Base-by-base conservation (phyloP, 2,888 invertebrate genomes). In the Melolontha melolontha region DNA sequence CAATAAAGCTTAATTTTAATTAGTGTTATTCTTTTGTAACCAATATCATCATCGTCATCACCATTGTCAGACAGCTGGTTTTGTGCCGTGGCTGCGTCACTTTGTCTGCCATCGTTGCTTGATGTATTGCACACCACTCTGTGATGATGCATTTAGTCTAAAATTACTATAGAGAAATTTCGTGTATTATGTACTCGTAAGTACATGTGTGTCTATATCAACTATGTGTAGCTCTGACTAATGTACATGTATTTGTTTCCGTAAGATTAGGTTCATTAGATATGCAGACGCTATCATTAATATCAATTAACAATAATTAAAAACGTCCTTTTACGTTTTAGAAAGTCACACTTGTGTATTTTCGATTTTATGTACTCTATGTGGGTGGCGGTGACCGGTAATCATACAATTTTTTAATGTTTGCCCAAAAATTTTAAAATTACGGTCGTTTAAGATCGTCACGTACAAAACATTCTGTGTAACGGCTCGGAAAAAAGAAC, bases 1-100 rank as follows among this genome's bases (percentile, higher is more conserved):
- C 66, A 66, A 66, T 66, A 66, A 66, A 66, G 57, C 57, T 66
- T 66, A 66, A 66, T 66, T 66, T 66, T 66, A 66, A 66, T 66
- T 66, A 66, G 57, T 59, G 57, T 59, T 57, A 66, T 47, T 66
- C 57, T 57, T 57, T 55, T 51, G 64, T 64, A 64, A 64, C 64
- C 66, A 49, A 57, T 57, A 57, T 41, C 66, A 50, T 59, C 59
- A 42, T 59, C 59, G 44, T 59, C 44, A 44, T 29, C n/a, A 17
- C n/a, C 54, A 16, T 54, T 16, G 59, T 59, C 59, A 44, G 57
- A 57, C 66, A 66, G 66, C 50, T 66, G 66, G 54, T 50, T 66
- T 50, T 59, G 39, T 27, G 41, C 39, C 39, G 22, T 17, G 64
- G 14, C 57, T 66, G 66, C 66, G 66, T 66, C 57, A 22, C 49